These are phyloP conservation scores for Bradysia coprophila DNA, from an alignment of 1,140 invertebrate species.

Conservation along the genomic window DNA sequence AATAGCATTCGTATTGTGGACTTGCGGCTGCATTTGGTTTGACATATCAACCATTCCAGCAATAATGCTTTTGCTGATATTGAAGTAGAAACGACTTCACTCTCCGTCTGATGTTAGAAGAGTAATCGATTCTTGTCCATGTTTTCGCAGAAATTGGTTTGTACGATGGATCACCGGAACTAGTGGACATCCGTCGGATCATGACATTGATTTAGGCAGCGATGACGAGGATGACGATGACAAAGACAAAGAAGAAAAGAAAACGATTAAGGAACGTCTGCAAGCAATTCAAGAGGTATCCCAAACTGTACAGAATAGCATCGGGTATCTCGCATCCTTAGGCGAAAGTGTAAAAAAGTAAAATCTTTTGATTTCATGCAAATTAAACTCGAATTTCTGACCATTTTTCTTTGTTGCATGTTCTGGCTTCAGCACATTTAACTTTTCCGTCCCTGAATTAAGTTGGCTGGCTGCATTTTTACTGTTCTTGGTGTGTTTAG, in stretches of 20 bases:
- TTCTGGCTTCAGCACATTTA: constrained; percentile 77
- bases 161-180: constrained; percentile 33
- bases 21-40: constrained; percentile 26
- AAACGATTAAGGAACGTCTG: constrained; percentile 80
- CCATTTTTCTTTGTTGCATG: background rate
- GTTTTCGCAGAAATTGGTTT: constrained; percentile 31
- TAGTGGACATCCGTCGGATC: constrained; percentile 35
- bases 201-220: constrained; percentile 45
- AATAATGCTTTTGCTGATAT: constrained; percentile 51
- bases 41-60: constrained; percentile 71
- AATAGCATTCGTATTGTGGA: constrained; percentile 67
- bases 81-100: constrained; percentile 49
- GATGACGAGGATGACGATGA: constrained; percentile 56
- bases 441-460: constrained; percentile 93
- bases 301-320: constrained; percentile 82
- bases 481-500: constrained; percentile 42
- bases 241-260: constrained; percentile 83
- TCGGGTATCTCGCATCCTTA: constrained; percentile 81
- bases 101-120: too few relatives aligned
- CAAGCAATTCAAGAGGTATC: constrained; percentile 93
- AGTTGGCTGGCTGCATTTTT: constrained; percentile 79
- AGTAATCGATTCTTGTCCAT: too few relatives aligned
- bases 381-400: background rate
- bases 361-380: background rate
- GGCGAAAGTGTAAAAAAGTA: constrained; percentile 88